Evolutionary conservation across 2,888 invertebrate genomes (phyloP).

Genomic region (Elmis aenea): DNA sequence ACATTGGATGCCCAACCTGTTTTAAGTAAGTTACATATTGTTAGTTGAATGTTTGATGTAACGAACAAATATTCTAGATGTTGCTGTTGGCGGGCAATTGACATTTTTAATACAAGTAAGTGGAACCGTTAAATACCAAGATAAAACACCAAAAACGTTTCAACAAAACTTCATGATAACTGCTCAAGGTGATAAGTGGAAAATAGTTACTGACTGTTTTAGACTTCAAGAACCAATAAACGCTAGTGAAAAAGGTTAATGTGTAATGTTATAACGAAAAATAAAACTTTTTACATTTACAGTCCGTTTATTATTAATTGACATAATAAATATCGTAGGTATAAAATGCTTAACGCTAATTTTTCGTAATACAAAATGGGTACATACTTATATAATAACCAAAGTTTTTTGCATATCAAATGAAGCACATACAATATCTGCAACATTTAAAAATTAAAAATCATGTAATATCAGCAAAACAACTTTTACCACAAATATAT

Average conservation of each 20-base stretch:
- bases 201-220: conserved; percentile 86
- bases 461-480: no score
- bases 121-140: conserved; percentile 72
- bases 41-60: no score
- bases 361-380: not conserved
- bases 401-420: no score
- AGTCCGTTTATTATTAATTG: conserved; percentile 11
- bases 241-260: conserved; percentile 17
- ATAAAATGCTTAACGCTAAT: conserved; percentile 23
- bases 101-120: conserved; percentile 80
- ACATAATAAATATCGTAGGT: conserved; percentile 23
- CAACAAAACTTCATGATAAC: conserved; percentile 85
- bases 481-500: no score
- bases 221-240: conserved; percentile 62
- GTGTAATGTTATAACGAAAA: conserved; percentile 5
- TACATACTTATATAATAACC: not conserved
- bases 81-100: conserved; percentile 69
- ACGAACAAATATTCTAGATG: conserved; percentile 46
- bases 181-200: conserved; percentile 87
- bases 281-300: not conserved
- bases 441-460: no score
- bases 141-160: conserved; percentile 60
- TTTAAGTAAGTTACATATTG: conserved; percentile 54
- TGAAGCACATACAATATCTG: no score
- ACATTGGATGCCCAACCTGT: conserved; percentile 88